Percentiles rank a stretch among this genome's conserved stretches.
Evolutionary conservation across 2,888 invertebrate genomes (phyloP).

Genomic region (Vesta saturnalis): DNA sequence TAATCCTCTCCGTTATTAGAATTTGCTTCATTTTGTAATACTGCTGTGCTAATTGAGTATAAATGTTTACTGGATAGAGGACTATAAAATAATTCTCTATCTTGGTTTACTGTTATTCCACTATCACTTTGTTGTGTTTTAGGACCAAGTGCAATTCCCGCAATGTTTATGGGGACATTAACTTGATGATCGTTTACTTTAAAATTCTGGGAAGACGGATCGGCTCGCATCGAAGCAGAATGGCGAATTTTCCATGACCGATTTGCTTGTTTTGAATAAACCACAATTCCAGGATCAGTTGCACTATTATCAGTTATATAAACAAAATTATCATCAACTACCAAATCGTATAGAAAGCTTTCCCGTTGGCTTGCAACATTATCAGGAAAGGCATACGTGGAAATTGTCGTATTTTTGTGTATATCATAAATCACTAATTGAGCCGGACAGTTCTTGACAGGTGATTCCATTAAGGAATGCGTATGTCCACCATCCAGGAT

Average conservation of each 20-base stretch:
- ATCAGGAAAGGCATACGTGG: slow-evolving; percentile 70
- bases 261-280: slow-evolving; percentile 72
- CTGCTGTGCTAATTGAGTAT: slow-evolving; percentile 71
- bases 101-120: slow-evolving; percentile 49
- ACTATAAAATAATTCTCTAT: slow-evolving; percentile 70
- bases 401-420: slow-evolving; percentile 66
- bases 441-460: slow-evolving; percentile 70
- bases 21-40: slow-evolving; percentile 64
- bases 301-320: slow-evolving; percentile 79
- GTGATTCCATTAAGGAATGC: slow-evolving; percentile 66
- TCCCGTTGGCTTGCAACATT: slow-evolving; percentile 68
- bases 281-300: slow-evolving; percentile 74
- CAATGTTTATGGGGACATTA: slow-evolving; percentile 70
- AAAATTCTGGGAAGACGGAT: slow-evolving; percentile 68
- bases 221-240: slow-evolving; percentile 70
- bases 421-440: slow-evolving; percentile 76
- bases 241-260: slow-evolving; percentile 78
- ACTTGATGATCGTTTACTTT: slow-evolving; percentile 69
- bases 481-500: slow-evolving; percentile 75
- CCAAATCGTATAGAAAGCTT: slow-evolving; percentile 77
- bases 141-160: slow-evolving; percentile 78
- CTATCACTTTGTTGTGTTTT: slow-evolving; percentile 43
- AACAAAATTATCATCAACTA: slow-evolving; percentile 76
- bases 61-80: slow-evolving; percentile 76
- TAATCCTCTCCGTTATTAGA: slow-evolving; percentile 49